Evolutionary conservation across 2,888 invertebrate species (phyloP).

Genomic region (Anorthoa munda): DNA sequence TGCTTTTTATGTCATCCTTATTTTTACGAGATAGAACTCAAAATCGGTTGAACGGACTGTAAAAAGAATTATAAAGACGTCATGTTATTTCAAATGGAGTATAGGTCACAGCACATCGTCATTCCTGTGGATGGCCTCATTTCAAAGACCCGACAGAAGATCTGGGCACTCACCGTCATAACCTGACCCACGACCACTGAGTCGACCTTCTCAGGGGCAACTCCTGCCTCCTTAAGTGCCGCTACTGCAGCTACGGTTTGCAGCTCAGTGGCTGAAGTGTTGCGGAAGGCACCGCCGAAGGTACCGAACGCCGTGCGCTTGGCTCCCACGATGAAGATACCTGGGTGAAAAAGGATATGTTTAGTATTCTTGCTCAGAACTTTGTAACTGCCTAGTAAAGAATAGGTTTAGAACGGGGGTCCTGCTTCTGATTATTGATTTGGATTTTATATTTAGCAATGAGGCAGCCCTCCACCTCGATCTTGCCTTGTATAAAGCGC

Average conservation of each 20-base stretch:
- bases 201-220: slow-evolving; percentile 97
- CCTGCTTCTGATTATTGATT: not conserved
- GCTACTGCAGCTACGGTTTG: slow-evolving; percentile 95
- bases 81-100: too few species aligned
- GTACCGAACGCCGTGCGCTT: slow-evolving; percentile 99
- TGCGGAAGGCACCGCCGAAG: slow-evolving; percentile 96
- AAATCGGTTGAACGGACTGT: too few species aligned
- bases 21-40: too few species aligned
- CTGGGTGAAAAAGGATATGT: slow-evolving; percentile 82
- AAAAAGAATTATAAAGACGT: too few species aligned
- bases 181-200: slow-evolving; percentile 98
- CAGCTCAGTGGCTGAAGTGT: slow-evolving; percentile 94
- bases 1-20: too few species aligned
- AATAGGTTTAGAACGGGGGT: not conserved
- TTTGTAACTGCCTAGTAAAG: not conserved
- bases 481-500: too few species aligned
- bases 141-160: not conserved
- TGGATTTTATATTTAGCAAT: too few species aligned
- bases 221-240: slow-evolving; percentile 94
- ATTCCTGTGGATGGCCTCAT: not conserved
- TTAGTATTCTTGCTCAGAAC: not conserved
- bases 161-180: slow-evolving; percentile 92
- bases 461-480: too few species aligned
- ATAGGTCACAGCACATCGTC: too few species aligned
- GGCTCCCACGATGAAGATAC: slow-evolving; percentile 97